Evolutionary conservation across 2,888 invertebrate genomes (phyloP), one percentile per base, ranked within the genome.

Genomic region (Morpho helenor): DNA sequence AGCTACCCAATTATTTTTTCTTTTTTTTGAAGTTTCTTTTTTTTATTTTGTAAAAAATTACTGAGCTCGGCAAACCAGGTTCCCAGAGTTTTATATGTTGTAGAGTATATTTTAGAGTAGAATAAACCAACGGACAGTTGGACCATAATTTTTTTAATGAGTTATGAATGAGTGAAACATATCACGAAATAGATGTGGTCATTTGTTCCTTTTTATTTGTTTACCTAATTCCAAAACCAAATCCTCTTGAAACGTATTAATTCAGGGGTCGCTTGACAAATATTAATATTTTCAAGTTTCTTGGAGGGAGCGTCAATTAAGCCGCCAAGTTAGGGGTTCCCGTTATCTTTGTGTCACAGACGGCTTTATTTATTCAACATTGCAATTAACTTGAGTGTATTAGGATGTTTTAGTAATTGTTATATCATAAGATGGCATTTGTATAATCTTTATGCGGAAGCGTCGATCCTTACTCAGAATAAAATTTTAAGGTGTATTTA

Each of bases 271-370:
- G 52, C 54, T 55, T 59, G 58, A 56, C 53, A 59, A 59, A 59
- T 59, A 59, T 61, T 61, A 62, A 59, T 62, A 59, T 62, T 62
- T 62, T 59, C 55, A 56, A 62, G 58, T 61, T 61, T 56, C 61
- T 62, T 56, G 53, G 58, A 53, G 56, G 54, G 54, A 45, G 53
- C 59, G 53, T 54, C 61, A 54, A 60, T 64, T 60, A 62, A 62
- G 65, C 51, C 52, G 52, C 53, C 60, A 59, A 63, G 51, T 64
- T 64, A 56, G 56, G 56, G 55, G 49, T 39, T 51, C 44, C 59
- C 54, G 81, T 80, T 83, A 83, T 84, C 83, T 79, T 76, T 80
- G 77, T 80, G 79, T 81, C 82, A 82, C 84, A 84, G 84, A 75
- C 76, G 74, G 67, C 72, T 72, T 78, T 79, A 78, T 81, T 81